Conservation (phyloP, 2,797 vertebrate genomes). For the Diplodus sargus region DNA sequence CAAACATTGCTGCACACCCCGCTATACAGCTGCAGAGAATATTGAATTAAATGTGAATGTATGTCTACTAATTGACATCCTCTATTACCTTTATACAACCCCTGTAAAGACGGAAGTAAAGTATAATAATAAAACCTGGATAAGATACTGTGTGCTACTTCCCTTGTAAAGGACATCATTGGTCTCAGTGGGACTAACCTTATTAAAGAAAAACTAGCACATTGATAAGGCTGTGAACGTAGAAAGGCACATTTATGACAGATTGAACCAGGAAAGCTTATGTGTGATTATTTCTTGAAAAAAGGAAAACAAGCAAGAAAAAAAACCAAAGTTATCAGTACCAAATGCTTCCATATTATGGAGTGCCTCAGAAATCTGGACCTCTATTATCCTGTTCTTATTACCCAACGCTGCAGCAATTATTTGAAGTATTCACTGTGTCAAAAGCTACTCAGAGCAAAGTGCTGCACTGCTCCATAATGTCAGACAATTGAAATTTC, state of each 20-base stretch:
- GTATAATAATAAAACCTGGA: not conserved
- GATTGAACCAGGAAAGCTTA: not conserved
- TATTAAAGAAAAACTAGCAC: too few relatives aligned
- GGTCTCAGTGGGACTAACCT: too few relatives aligned
- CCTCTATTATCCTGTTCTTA: constrained; percentile 32
- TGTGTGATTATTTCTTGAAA: not conserved
- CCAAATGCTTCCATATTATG: constrained; percentile 1
- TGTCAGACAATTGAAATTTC: constrained; percentile 56
- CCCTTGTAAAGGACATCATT: too few relatives aligned
- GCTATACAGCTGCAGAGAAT: not conserved
- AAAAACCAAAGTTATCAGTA: not conserved
- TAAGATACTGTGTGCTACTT: too few relatives aligned
- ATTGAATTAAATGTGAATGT: not conserved
- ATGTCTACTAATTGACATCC: not conserved
- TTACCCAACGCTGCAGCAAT: constrained; percentile 39
- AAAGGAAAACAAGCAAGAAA: not conserved
- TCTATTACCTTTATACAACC: not conserved
- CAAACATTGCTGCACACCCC: not conserved
- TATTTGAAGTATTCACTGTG: constrained; percentile 48
- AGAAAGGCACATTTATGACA: not conserved
- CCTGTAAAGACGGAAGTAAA: not conserved
- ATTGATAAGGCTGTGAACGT: not conserved
- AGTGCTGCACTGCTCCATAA: constrained; percentile 60
- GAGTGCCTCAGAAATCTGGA: constrained; percentile 18
- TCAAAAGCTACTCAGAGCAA: constrained; percentile 56